A percentile compares a stretch with the other conserved stretches of the same genome.
Conservation (phyloP, 2,113 vertebrate species). For the Charina bottae region DNA sequence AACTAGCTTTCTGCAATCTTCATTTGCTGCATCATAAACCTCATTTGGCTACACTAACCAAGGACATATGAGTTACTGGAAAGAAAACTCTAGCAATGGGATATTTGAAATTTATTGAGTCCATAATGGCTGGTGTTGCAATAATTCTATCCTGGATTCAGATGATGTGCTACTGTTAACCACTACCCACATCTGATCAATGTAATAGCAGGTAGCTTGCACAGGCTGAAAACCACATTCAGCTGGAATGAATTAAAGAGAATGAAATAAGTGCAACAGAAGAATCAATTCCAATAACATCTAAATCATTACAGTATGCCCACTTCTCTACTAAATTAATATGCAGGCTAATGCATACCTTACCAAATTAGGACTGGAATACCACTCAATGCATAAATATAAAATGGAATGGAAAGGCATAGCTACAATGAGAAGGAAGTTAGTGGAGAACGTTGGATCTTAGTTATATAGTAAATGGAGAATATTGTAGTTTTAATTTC, state of each 20-base stretch:
- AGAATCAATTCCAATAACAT: neutral
- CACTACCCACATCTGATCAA: neutral
- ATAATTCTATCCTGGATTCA: constrained; percentile 10
- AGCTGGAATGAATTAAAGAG: neutral
- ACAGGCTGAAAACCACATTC: neutral
- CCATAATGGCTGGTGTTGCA: neutral
- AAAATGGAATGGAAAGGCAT: neutral
- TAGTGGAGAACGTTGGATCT: neutral
- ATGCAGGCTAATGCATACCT: neutral
- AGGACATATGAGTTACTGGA: constrained; percentile 33
- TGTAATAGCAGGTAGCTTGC: neutral
- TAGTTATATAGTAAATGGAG: neutral
- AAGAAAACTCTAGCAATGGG: constrained; percentile 23
- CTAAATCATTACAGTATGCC: constrained; percentile 7
- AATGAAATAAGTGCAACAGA: neutral
- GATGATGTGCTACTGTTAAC: constrained; percentile 36
- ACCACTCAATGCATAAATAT: neutral
- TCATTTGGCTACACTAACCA: constrained; percentile 30
- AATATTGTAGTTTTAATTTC: neutral
- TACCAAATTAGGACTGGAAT: neutral
- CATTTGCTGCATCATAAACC: constrained; percentile 40
- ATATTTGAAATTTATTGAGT: constrained; percentile 23
- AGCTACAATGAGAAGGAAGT: neutral
- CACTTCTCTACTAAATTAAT: neutral
- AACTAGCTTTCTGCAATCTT: constrained; percentile 31